Evolutionary conservation across 2,113 vertebrate species (phyloP).

Genomic region (Hippocampus zosterae): DNA sequence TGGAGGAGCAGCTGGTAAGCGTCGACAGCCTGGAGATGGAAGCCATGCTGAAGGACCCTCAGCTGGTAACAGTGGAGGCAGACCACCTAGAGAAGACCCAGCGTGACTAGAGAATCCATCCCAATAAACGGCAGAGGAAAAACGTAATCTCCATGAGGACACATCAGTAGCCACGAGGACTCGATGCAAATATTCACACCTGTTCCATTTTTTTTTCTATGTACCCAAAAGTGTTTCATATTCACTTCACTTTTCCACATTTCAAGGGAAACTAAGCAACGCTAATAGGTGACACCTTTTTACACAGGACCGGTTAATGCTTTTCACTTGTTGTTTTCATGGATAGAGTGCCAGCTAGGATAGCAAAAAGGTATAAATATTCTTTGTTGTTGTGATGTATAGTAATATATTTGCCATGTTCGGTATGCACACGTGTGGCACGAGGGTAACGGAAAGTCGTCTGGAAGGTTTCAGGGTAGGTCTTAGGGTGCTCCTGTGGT

Average conservation of each 20-base stretch:
- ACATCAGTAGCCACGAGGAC: conserved; percentile 44
- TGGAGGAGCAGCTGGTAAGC: conserved; percentile 80
- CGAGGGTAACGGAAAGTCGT: conserved; percentile 18
- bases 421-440: conserved; percentile 21
- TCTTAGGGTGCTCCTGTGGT: not conserved
- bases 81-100: conserved; percentile 75
- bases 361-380: conserved; percentile 27
- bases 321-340: conserved; percentile 39
- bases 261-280: conserved; percentile 20
- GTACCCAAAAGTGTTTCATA: conserved; percentile 45
- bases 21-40: conserved; percentile 84
- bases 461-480: conserved; percentile 5
- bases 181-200: conserved; percentile 20
- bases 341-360: conserved; percentile 22
- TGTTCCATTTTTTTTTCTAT: conserved; percentile 35
- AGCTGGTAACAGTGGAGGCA: conserved; percentile 81
- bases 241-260: conserved; percentile 26
- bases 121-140: conserved; percentile 11
- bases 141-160: conserved; percentile 17
- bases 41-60: conserved; percentile 82
- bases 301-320: not conserved
- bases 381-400: conserved; percentile 35
- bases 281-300: conserved; percentile 12
- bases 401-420: conserved; percentile 24
- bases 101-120: conserved; percentile 53